These are phyloP conservation scores for Anoplophora glabripennis DNA, from an alignment of 1,140 invertebrate genomes.

Conservation along the genomic window DNA sequence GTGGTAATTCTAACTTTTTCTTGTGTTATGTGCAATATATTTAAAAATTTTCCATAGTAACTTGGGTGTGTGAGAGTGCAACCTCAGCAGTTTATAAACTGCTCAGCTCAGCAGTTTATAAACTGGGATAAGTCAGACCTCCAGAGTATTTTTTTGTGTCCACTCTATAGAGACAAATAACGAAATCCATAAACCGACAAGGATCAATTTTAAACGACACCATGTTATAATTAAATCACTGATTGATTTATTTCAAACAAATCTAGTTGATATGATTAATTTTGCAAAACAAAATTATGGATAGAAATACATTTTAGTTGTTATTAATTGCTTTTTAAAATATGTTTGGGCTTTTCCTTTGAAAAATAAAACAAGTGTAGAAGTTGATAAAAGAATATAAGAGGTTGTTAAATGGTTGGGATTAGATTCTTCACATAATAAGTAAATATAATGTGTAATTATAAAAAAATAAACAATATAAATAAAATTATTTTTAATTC, in stretches of 20 bases:
- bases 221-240: background rate
- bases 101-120: no score
- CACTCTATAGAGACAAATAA: no score
- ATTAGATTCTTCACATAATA: conserved; percentile 24
- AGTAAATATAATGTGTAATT: conserved; percentile 7
- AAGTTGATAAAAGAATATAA: conserved; percentile 26
- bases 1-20: no score
- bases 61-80: no score
- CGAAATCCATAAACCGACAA: background rate
- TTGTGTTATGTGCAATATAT: no score
- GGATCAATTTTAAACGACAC: background rate
- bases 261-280: background rate
- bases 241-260: background rate
- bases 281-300: conserved; percentile 29
- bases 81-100: no score
- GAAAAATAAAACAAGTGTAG: conserved; percentile 32
- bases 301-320: conserved; percentile 33
- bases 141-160: no score
- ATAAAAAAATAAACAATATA: background rate
- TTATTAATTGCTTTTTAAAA: conserved; percentile 40
- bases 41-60: no score
- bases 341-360: conserved; percentile 33
- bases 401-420: conserved; percentile 40
- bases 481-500: no score
- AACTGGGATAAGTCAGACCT: no score